Evolutionary conservation across 2,113 vertebrate species (phyloP).

Genomic region (Neoarius graeffei): DNA sequence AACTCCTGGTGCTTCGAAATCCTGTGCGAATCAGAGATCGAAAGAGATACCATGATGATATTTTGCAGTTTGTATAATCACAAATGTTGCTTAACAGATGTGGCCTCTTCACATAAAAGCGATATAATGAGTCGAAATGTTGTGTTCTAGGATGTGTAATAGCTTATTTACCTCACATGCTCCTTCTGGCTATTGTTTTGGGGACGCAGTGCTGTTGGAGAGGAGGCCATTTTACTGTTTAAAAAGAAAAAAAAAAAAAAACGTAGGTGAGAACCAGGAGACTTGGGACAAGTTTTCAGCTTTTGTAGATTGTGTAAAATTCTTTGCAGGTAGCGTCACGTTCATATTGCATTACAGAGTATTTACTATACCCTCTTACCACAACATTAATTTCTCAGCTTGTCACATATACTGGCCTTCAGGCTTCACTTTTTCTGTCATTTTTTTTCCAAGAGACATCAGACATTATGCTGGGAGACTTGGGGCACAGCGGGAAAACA

Average conservation of each 20-base stretch:
- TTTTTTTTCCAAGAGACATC: no score
- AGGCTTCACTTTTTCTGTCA: no score
- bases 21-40: neutral
- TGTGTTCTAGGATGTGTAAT: neutral
- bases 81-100: neutral
- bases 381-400: no score
- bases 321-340: no score
- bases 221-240: conserved; percentile 42
- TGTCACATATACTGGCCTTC: no score
- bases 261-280: neutral
- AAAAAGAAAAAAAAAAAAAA: neutral
- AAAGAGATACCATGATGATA: neutral
- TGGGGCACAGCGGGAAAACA: no score
- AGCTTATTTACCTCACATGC: conserved; percentile 57
- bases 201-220: conserved; percentile 22
- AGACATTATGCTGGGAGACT: no score
- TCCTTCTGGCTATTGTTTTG: conserved; percentile 61
- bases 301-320: no score
- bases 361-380: no score
- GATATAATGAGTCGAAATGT: neutral
- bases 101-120: neutral
- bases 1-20: conserved; percentile 61
- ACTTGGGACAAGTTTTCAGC: no score
- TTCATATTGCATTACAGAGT: no score
- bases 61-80: neutral